Evolutionary conservation across 1,140 invertebrate genomes (phyloP).

Genomic region (Penaeus indicus): DNA sequence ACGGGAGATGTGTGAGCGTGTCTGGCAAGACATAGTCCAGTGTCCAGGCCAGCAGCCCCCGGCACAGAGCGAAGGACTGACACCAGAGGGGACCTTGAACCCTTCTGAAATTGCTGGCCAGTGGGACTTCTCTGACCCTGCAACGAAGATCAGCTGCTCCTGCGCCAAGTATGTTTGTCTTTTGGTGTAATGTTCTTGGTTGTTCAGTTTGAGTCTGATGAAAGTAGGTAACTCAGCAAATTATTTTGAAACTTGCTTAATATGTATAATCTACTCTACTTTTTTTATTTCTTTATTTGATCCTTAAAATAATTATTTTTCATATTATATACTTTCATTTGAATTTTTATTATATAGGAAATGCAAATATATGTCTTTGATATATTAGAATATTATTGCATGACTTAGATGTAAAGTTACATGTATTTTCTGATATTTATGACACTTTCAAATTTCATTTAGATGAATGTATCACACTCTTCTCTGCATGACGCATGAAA

Average conservation of each 20-base stretch:
- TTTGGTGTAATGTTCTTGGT: conserved; percentile 26
- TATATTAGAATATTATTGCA: conserved; percentile 33
- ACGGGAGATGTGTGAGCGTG: conserved; percentile 77
- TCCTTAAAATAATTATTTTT: background rate
- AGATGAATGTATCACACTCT: conserved; percentile 21
- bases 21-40: conserved; percentile 82
- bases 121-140: conserved; percentile 91
- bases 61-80: conserved; percentile 52
- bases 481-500: conserved; percentile 55
- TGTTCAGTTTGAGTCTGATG: background rate
- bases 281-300: background rate
- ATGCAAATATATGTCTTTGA: background rate
- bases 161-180: conserved; percentile 77
- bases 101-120: conserved; percentile 72
- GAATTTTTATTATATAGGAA: background rate
- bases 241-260: background rate
- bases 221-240: too few species aligned
- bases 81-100: conserved; percentile 61
- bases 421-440: conserved; percentile 35
- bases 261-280: background rate
- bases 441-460: conserved; percentile 2
- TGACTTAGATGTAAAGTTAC: conserved; percentile 49
- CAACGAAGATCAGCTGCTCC: conserved; percentile 82
- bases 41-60: conserved; percentile 66
- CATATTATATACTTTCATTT: conserved; percentile 21